These are phyloP conservation scores for Actias luna DNA, from an alignment of 2,888 invertebrate species.

Conservation along the genomic window DNA sequence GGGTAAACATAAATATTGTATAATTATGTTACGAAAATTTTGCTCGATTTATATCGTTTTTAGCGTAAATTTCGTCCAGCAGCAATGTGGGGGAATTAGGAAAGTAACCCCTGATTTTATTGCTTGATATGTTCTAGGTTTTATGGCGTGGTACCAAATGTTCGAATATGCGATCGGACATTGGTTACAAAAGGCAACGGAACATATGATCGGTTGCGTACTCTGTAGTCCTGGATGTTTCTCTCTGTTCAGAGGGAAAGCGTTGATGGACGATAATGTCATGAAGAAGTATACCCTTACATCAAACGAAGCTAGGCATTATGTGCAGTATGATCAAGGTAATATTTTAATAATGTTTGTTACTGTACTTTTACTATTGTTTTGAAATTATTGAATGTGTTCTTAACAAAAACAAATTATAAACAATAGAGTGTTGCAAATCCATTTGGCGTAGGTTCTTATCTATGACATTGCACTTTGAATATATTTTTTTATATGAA, in stretches of 20 bases:
- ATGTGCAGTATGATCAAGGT: conserved; percentile 96
- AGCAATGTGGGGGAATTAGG: too few species aligned
- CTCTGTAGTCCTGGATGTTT: conserved; percentile 96
- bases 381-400: too few species aligned
- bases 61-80: too few species aligned
- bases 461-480: too few species aligned
- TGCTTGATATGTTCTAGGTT: conserved; percentile 78
- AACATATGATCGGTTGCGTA: conserved; percentile 94
- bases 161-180: conserved; percentile 96
- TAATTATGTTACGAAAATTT: too few species aligned
- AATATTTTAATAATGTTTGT: conserved; percentile 16
- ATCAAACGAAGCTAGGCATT: conserved; percentile 90
- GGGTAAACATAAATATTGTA: too few species aligned
- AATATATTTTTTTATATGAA: too few species aligned
- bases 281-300: conserved; percentile 93
- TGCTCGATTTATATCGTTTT: too few species aligned
- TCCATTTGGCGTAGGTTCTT: too few species aligned
- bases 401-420: too few species aligned
- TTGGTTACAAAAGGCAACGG: conserved; percentile 96
- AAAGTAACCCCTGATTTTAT: too few species aligned
- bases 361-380: background rate
- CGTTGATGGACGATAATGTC: conserved; percentile 94
- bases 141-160: conserved; percentile 93
- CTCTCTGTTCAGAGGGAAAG: conserved; percentile 93
- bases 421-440: too few species aligned